Evolutionary conservation across 2,113 vertebrate genomes (phyloP), one percentile per base, ranked within the genome.

Genomic region (Bathybates hornii): DNA sequence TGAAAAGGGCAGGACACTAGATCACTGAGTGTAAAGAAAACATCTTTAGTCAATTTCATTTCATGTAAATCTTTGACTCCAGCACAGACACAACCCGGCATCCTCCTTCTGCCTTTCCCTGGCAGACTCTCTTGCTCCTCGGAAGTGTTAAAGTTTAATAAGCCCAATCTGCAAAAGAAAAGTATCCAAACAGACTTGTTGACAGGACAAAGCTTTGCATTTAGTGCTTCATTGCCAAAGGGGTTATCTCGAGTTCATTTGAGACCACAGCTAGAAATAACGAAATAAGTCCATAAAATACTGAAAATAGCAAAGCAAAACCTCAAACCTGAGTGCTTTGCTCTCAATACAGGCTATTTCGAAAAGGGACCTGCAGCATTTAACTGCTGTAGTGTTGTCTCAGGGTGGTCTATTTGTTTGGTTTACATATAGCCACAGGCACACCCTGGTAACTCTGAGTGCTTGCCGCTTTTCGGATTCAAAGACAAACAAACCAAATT

Each of bases 131-230:
- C 85, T 89, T 32, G 9, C 82, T 84, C 61, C 27, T 66, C 82
- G 83, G 54, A 57, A 89, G 86, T 41, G 27, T 92, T 89, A 89
- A 92, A 85, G 82, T 94, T 91, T 95, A 95, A 94, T 94, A 90
- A 94, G 88, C 56, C 73, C 87, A 84, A 87, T 92, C 83, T 91
- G 89, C 61, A 52, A 73, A 52, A 78, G 19, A 21, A 82, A 91
- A 90, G 71, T 83, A 86, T 89, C 91, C 84, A 86, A 93, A 92
- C 90, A 93, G 94, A 93, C 85, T 50, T 88, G 91, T 91, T 94
- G 90, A 94, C 90, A 90, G 92, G 89, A 91, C 82, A 92, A 93
- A 93, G 91, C 84, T 86, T 89, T 86, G 66, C 85, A 91, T 94
- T 95, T 92, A 93, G 89, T 54, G 10, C 56, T 57, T 63, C 45